Base-by-base conservation (phyloP, 2,888 invertebrate genomes). In the Phaonia tiefii region DNA sequence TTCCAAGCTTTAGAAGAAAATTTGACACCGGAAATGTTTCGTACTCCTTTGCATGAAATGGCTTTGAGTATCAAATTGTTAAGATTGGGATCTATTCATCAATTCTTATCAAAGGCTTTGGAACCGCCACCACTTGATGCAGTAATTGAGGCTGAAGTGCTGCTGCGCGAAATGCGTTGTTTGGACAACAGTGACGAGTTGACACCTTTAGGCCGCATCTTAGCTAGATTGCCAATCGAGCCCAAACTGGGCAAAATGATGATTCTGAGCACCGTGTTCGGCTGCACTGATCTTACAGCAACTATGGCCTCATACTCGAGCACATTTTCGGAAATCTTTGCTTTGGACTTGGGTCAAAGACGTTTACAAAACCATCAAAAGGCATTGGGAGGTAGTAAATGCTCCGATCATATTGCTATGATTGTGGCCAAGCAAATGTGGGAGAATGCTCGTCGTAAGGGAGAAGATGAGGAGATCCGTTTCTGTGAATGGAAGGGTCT, bases 81-180 rank as follows among this genome's bases (percentile, higher is more conserved):
- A 1, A 93, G 96, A 1, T 92, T 99, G 4, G 99, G 99, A 67
- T 94, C 95, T 25, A 98, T 99, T 87, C 97, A 97, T 0, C 96
- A 96, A 89, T 99, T 99, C 91, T 92, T 99, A 77, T 97, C 97
- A 22, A 99, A 99, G 91, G 97, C 97, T 0, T 95, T 99, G 22
- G 98, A 99, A 89, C 98, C 99, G 0, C 99, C 99, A 46, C 99
- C 99, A 15, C 93, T 99, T 82, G 99, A 99, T 91, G 98, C 99
- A 31, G 98, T 99, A 13, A 98, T 99, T 85, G 99, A 99, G 89
- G 99, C 99, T 0, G 98, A 99, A 91, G 98, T 97, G 0, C 78
- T 93, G 84, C 88, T 95, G 84, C 88, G 93, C 87, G 98, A 98
- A 87, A 95, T 99, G 93, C 96, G 97, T 87, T 99, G 99, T 84